phyloP scores from a whole-genome alignment of 2,888 invertebrate genomes.

The Eumacrocentrus americanus region DNA sequence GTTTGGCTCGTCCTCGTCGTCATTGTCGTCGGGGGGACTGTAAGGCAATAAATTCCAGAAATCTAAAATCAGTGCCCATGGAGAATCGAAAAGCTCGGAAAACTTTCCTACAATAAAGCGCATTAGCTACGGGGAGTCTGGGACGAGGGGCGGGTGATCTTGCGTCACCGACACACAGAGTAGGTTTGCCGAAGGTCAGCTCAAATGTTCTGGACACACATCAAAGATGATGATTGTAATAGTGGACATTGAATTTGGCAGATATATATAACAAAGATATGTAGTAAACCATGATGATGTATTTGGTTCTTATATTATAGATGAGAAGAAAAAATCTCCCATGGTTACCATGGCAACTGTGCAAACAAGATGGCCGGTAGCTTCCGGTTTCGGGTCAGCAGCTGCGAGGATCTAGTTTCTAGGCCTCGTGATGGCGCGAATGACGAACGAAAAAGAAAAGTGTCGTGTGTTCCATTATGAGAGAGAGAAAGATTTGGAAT shows the following conservation, averaged over 20 bases:
- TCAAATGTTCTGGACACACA: too few species aligned
- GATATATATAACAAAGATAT: too few species aligned
- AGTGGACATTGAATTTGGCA: too few species aligned
- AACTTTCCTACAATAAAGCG: constrained; percentile 47
- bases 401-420: constrained; percentile 61
- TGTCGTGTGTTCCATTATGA: too few species aligned
- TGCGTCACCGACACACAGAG: too few species aligned
- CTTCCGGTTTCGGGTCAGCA: constrained; percentile 59
- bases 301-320: background rate
- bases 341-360: constrained; percentile 59
- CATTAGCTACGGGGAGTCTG: constrained; percentile 50
- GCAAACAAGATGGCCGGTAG: constrained; percentile 61
- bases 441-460: too few species aligned
- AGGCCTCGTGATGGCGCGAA: constrained; percentile 28
- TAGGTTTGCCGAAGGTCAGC: too few species aligned
- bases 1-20: constrained; percentile 38
- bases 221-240: too few species aligned
- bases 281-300: too few species aligned
- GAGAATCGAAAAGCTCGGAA: constrained; percentile 42
- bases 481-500: too few species aligned
- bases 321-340: constrained; percentile 56
- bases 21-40: constrained; percentile 25
- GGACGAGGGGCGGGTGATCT: too few species aligned
- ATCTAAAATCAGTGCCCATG: constrained; percentile 56
- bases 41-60: constrained; percentile 55